Evolutionary conservation across 2,113 vertebrate species (phyloP), one percentile per base, ranked within the genome.

Genomic region (Tupaia chinensis): DNA sequence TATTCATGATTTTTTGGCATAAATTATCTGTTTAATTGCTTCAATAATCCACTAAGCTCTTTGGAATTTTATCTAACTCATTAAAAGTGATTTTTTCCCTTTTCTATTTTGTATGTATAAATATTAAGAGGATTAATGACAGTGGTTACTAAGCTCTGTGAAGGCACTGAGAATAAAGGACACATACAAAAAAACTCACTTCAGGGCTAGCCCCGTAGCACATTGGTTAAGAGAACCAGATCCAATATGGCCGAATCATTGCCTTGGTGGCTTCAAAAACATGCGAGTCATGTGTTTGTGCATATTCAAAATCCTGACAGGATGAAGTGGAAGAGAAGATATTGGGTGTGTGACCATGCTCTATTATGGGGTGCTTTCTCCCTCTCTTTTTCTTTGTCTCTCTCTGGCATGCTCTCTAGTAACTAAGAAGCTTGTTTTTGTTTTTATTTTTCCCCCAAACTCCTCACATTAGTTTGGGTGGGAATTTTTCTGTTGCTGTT

Each of bases 21-120:
- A 68, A 68, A 83, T 92, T 87, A 82, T 76, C 34, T 80, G 10
- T n/a, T 91, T 60, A 86, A n/a, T 69, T 92, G 15, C 25, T 94
- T 66, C 7, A 78, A 56, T 70, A 74, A 63, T 82, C 66, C 14
- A 60, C 23, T 94, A 34, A 65, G 25, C 0, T 82, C 12, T 88
- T 94, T 34, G 44, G 91, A 82, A 78, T 27, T 86, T 56, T 82
- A 60, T 44, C 66, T 74, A 89, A 93, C 73, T 76, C 19, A 83
- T 82, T 77, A 56, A 83, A 96, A 69, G 44, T 61, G 4, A 68
- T 89, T 70, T 72, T 89, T 84, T 68, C 29, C 22, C 58, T 89
- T 68, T 10, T 16, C 16, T 70, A 7, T 66, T 89, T 89, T 85
- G 53, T 14, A 44, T 10, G n/a, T 70, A 6, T 87, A 87, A 66